phyloP scores from a whole-genome alignment of 2,888 invertebrate genomes.

The Argyresthia albistria region DNA sequence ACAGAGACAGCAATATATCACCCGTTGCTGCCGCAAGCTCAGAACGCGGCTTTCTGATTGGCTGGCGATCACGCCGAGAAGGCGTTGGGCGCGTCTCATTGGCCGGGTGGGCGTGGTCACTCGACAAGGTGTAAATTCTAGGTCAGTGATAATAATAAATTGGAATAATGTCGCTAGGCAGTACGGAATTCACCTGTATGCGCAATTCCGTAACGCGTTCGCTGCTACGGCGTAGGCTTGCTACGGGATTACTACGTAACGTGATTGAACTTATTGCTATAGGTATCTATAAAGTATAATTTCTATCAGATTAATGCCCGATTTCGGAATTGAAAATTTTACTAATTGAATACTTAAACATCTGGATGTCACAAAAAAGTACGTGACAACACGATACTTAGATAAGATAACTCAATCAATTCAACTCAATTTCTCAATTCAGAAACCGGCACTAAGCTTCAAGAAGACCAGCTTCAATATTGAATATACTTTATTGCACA shows the following conservation, averaged over 20 bases:
- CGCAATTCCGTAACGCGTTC: slow-evolving; percentile 21
- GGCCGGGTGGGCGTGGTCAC: slow-evolving; percentile 53
- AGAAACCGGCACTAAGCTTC: no score
- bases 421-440: no score
- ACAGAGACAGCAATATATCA: not conserved
- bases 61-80: slow-evolving; percentile 41
- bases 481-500: no score
- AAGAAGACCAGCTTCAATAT: no score
- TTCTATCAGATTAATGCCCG: no score
- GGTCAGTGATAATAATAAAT: slow-evolving; percentile 47
- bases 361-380: no score
- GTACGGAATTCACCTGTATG: slow-evolving; percentile 36
- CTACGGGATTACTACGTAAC: not conserved
- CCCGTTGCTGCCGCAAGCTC: slow-evolving; percentile 13
- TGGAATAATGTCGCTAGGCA: slow-evolving; percentile 24
- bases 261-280: no score
- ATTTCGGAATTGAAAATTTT: no score
- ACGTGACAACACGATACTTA: no score
- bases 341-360: no score
- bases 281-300: no score
- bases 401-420: no score
- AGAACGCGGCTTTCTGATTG: slow-evolving; percentile 46
- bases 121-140: slow-evolving; percentile 40
- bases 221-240: slow-evolving; percentile 43
- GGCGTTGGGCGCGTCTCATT: slow-evolving; percentile 50